These are phyloP conservation scores for Congeria kusceri DNA, from an alignment of 2,888 invertebrate species.

Conservation along the genomic window DNA sequence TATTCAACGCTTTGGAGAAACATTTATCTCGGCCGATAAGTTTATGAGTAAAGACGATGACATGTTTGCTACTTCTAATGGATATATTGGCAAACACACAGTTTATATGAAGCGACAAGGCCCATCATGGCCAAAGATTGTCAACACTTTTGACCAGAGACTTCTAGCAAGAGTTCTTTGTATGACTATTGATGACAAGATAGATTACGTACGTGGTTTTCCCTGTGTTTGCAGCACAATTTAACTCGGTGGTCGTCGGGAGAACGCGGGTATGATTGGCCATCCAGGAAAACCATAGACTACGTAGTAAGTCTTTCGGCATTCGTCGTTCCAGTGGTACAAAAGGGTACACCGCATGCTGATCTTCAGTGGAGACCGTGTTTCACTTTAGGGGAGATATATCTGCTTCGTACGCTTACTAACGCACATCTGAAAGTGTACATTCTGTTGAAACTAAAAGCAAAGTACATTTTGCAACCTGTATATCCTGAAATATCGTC, in stretches of 20 bases:
- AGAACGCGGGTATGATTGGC: conserved; percentile 1
- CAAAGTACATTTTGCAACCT: background rate
- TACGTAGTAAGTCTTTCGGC: background rate
- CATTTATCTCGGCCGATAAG: no score
- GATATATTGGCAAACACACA: no score
- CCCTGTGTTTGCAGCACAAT: no score
- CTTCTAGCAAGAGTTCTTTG: no score
- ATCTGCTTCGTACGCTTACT: conserved; percentile 12
- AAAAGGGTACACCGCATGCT: background rate
- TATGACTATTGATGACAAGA: no score
- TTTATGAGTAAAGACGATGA: no score
- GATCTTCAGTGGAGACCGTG: conserved; percentile 25
- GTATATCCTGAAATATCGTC: conserved; percentile 4
- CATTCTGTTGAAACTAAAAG: conserved; percentile 9
- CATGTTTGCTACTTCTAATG: no score
- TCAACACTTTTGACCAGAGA: no score
- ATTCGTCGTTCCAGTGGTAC: conserved; percentile 16
- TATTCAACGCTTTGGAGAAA: no score
- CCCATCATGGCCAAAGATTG: no score
- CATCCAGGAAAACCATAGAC: background rate
- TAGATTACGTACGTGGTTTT: no score
- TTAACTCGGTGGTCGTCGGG: background rate
- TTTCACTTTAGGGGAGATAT: conserved; percentile 16
- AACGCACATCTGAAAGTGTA: conserved; percentile 14
- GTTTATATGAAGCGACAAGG: no score